These are phyloP conservation scores for Potamilus streckersoni DNA, from an alignment of 1,140 invertebrate genomes.

Conservation along the genomic window DNA sequence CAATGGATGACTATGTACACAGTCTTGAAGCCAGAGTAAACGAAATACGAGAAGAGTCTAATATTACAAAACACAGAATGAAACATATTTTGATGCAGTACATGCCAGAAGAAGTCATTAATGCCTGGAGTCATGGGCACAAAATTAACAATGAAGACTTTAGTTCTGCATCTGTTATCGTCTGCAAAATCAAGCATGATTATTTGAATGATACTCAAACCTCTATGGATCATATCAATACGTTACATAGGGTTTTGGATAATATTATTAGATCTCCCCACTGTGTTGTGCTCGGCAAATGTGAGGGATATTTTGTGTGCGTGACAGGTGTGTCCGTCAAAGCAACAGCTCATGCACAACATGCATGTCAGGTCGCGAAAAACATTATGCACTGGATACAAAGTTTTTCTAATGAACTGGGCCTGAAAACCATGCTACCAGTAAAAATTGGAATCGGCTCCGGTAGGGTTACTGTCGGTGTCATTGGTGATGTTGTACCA, in stretches of 20 bases:
- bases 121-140: neutral
- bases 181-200: neutral
- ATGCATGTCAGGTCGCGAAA: too few species aligned
- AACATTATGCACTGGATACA: too few species aligned
- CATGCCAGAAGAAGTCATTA: too few species aligned
- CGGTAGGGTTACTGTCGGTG: slow-evolving; percentile 24
- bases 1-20: slow-evolving; percentile 48
- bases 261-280: too few species aligned
- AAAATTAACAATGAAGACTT: neutral
- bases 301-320: too few species aligned
- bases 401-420: too few species aligned
- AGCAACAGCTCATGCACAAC: too few species aligned
- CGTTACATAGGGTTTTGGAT: too few species aligned
- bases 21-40: slow-evolving; percentile 37
- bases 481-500: slow-evolving; percentile 22
- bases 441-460: slow-evolving; percentile 21
- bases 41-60: slow-evolving; percentile 2
- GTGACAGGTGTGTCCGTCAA: too few species aligned
- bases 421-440: neutral
- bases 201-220: neutral
- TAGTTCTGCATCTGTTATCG: neutral
- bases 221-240: too few species aligned
- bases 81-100: neutral
- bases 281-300: too few species aligned
- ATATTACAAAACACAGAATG: neutral